Percentiles rank a stretch among this genome's conserved stretches.
These are phyloP conservation scores for Lagenorhynchus albirostris DNA, from an alignment of 2,113 vertebrate species.

Conservation along the genomic window DNA sequence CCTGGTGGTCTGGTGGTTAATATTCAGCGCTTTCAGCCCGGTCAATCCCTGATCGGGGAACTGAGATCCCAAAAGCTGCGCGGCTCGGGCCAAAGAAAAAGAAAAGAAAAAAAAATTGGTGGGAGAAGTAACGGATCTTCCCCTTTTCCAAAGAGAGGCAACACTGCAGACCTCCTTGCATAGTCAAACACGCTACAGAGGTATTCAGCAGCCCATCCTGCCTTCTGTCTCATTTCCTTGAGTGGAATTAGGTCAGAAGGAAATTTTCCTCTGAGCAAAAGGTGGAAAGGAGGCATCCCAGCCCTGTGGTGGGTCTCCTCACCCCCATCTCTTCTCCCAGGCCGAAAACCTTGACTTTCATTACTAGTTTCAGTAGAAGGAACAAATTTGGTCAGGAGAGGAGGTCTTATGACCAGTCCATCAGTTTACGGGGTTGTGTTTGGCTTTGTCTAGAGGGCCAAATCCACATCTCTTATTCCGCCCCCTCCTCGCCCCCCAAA, in stretches of 20 bases:
- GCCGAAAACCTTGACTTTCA: neutral
- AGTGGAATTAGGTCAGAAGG: neutral
- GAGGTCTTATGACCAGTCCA: neutral
- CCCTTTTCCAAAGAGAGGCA: neutral
- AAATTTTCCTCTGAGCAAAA: slow-evolving; percentile 21
- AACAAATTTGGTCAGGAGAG: neutral
- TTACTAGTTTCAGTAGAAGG: neutral
- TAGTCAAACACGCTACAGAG: neutral
- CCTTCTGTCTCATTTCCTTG: neutral
- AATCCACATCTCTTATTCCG: neutral
- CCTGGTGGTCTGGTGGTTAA: too few relatives aligned
- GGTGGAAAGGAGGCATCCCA: neutral
- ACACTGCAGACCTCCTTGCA: neutral
- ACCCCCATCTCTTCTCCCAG: neutral
- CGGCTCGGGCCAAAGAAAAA: too few relatives aligned
- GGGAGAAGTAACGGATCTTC: neutral
- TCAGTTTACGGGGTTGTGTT: neutral
- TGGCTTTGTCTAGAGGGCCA: neutral
- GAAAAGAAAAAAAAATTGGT: neutral
- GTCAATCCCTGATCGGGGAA: too few relatives aligned
- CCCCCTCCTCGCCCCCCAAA: neutral
- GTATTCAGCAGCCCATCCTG: neutral
- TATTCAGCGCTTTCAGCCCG: too few relatives aligned
- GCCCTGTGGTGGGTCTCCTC: neutral
- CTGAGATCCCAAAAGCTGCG: too few relatives aligned